Percentiles rank a stretch among this genome's conserved stretches.
phyloP scores from a whole-genome alignment of 2,113 vertebrate species.

The Gadus chalcogrammus region DNA sequence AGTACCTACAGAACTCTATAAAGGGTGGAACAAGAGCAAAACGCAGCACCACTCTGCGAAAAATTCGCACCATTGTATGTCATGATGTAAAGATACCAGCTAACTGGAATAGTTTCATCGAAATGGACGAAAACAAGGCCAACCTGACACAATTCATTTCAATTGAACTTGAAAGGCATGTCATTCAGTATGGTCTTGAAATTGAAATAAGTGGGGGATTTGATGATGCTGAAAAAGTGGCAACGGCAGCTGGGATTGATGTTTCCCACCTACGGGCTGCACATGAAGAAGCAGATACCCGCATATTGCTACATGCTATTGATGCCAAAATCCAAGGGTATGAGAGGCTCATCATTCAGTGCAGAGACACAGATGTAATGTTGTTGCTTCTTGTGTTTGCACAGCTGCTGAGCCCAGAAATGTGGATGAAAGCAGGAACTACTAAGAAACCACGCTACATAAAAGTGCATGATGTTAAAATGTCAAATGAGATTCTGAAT shows the following conservation, averaged over 20 bases:
- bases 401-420: too few relatives aligned
- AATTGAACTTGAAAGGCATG: neutral
- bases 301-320: neutral
- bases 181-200: neutral
- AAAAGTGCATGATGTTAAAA: slow-evolving; percentile 23
- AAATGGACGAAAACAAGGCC: too few relatives aligned
- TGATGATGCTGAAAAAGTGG: slow-evolving; percentile 4
- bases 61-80: too few relatives aligned
- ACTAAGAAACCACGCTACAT: slow-evolving; percentile 20
- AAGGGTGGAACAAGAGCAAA: too few relatives aligned
- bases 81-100: too few relatives aligned
- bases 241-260: neutral
- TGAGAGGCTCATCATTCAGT: too few relatives aligned
- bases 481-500: slow-evolving; percentile 11
- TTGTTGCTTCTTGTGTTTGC: too few relatives aligned
- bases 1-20: neutral
- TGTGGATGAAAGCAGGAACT: too few relatives aligned
- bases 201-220: slow-evolving; percentile 1
- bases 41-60: too few relatives aligned
- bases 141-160: neutral
- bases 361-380: too few relatives aligned
- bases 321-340: neutral
- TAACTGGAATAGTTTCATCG: too few relatives aligned
- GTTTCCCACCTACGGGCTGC: too few relatives aligned
- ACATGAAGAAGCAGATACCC: neutral